These are phyloP conservation scores for Euthynnus affinis DNA, from an alignment of 2,797 vertebrate genomes.

Conservation along the genomic window DNA sequence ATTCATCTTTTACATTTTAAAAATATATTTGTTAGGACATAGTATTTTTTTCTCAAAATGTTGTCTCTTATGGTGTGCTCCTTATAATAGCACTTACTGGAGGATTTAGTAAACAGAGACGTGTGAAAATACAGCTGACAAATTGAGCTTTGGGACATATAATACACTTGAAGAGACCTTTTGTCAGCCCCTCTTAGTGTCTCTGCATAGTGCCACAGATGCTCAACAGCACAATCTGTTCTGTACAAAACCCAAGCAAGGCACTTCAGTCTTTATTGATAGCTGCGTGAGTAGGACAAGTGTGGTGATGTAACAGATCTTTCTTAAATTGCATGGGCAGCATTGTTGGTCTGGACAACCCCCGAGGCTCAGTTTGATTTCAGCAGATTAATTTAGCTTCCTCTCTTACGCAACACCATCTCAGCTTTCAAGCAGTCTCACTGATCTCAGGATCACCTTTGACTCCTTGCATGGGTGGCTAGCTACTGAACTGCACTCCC, in stretches of 20 bases:
- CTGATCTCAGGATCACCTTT: constrained; percentile 77
- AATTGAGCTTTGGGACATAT: constrained; percentile 43
- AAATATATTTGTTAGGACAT: not conserved
- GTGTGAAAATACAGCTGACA: constrained; percentile 42
- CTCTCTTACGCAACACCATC: constrained; percentile 79
- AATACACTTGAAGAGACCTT: constrained; percentile 64
- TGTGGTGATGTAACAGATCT: constrained; percentile 78
- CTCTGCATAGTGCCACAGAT: constrained; percentile 24
- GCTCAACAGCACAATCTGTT: constrained; percentile 49
- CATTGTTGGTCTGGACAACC: constrained; percentile 76
- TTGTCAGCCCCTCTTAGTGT: constrained; percentile 45
- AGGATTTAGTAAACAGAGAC: constrained; percentile 36
- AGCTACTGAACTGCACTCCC: constrained; percentile 67
- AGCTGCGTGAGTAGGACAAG: constrained; percentile 64
- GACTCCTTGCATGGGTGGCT: constrained; percentile 77
- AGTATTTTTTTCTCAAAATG: not conserved
- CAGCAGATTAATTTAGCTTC: constrained; percentile 82
- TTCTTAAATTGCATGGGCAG: constrained; percentile 77
- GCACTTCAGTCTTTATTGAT: constrained; percentile 71
- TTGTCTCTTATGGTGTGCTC: not conserved
- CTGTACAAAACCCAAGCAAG: constrained; percentile 59
- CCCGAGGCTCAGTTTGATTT: constrained; percentile 80
- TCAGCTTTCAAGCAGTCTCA: constrained; percentile 75
- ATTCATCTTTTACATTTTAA: constrained; percentile 18
- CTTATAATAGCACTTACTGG: not conserved